These are phyloP conservation scores for Protobothrops mucrosquamatus DNA, from an alignment of 2,113 vertebrate species.

Conservation along the genomic window DNA sequence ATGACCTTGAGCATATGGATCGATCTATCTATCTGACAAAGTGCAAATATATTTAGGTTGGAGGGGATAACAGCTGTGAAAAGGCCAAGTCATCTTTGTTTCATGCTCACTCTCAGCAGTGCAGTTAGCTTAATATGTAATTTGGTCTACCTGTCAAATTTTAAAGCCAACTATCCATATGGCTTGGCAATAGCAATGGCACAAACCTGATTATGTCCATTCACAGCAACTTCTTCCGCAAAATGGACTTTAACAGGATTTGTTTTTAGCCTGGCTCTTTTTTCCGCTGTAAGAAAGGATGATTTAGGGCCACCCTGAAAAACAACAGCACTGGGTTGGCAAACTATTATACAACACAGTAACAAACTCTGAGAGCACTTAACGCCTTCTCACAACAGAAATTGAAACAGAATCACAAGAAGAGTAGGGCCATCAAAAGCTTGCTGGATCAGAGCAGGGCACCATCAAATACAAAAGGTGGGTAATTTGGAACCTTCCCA, in stretches of 20 bases:
- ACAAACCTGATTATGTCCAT: slow-evolving; percentile 89
- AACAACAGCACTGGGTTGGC: neutral
- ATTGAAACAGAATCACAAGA: neutral
- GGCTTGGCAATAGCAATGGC: neutral
- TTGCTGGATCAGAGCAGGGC: neutral
- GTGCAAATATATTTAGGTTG: neutral
- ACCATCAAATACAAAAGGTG: neutral
- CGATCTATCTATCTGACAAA: neutral
- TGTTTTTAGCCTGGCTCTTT: slow-evolving; percentile 90
- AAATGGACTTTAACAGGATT: slow-evolving; percentile 97
- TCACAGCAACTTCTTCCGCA: slow-evolving; percentile 94
- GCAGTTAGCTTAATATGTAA: neutral
- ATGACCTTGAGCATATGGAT: neutral
- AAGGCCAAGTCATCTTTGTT: neutral
- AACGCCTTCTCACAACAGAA: neutral
- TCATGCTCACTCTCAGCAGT: neutral
- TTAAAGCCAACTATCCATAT: neutral
- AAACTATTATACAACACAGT: neutral
- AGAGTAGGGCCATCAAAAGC: neutral
- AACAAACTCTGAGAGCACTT: rapidly evolving
- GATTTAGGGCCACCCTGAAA: slow-evolving; percentile 89
- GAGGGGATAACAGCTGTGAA: neutral
- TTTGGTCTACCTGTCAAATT: neutral
- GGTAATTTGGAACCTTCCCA: neutral
- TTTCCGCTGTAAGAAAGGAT: slow-evolving; percentile 93